Evolutionary conservation across 2,888 invertebrate genomes (phyloP).

Genomic region (Laothoe populi): DNA sequence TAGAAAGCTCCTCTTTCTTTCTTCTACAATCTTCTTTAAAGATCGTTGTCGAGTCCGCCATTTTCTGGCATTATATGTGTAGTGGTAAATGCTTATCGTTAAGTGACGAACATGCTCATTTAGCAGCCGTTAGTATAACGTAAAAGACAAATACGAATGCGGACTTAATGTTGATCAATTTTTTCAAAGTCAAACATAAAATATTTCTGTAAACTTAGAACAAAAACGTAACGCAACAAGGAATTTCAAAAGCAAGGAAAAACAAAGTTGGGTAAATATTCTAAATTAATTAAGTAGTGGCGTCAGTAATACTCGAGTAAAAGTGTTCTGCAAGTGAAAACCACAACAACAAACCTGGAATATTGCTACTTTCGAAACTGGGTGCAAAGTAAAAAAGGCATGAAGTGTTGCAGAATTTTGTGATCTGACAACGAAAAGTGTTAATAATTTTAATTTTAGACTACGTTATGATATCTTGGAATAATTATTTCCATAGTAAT

Average conservation of each 20-base stretch:
- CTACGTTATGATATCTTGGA: no score
- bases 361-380: not conserved
- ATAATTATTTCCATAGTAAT: no score
- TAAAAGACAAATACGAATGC: not conserved
- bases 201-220: not conserved
- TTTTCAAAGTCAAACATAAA: constrained; percentile 10
- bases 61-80: no score
- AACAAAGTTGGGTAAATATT: constrained; percentile 18
- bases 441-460: no score
- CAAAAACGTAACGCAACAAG: constrained; percentile 2
- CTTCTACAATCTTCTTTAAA: no score
- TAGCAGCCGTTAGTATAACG: no score
- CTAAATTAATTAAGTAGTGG: constrained; percentile 17
- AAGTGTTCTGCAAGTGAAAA: constrained; percentile 4
- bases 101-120: no score
- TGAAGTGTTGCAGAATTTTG: constrained; percentile 5
- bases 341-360: not conserved
- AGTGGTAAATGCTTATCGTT: no score
- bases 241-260: constrained; percentile 5
- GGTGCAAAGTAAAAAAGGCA: not conserved
- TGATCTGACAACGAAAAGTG: no score
- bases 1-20: no score
- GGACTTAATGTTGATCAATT: not conserved
- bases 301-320: not conserved
- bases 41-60: no score